Evolutionary conservation across 2,797 vertebrate species (phyloP).

Genomic region (Periophthalmus magnuspinnatus): DNA sequence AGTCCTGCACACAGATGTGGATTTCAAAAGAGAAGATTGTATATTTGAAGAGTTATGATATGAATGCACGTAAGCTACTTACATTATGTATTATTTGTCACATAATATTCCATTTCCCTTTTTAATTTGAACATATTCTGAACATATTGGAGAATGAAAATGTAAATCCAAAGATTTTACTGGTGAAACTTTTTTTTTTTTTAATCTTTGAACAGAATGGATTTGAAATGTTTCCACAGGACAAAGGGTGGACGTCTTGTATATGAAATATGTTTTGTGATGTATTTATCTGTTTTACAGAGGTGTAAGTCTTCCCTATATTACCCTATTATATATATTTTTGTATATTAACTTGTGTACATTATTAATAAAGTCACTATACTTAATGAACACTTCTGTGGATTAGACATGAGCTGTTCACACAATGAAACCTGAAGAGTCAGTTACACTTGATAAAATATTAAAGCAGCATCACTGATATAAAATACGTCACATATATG

Average conservation of each 20-base stretch:
- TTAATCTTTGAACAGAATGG: slow-evolving; percentile 12
- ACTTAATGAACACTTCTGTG: slow-evolving; percentile 17
- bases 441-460: no score
- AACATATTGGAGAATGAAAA: neutral
- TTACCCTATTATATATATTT: slow-evolving; percentile 64
- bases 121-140: neutral
- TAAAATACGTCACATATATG: no score
- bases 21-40: neutral
- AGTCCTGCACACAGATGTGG: neutral
- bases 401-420: no score
- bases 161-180: slow-evolving; percentile 21
- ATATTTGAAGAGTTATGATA: neutral
- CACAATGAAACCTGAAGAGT: neutral
- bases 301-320: slow-evolving; percentile 48
- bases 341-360: slow-evolving; percentile 69
- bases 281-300: slow-evolving; percentile 65
- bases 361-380: slow-evolving; percentile 47
- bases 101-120: neutral
- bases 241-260: slow-evolving; percentile 26
- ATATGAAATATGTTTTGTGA: slow-evolving; percentile 41
- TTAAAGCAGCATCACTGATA: no score
- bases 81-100: slow-evolving; percentile 17
- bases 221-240: slow-evolving; percentile 7
- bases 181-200: slow-evolving; percentile 5
- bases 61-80: slow-evolving; percentile 6